phyloP scores from a whole-genome alignment of 2,888 invertebrate genomes.

The Agrochola lota region DNA sequence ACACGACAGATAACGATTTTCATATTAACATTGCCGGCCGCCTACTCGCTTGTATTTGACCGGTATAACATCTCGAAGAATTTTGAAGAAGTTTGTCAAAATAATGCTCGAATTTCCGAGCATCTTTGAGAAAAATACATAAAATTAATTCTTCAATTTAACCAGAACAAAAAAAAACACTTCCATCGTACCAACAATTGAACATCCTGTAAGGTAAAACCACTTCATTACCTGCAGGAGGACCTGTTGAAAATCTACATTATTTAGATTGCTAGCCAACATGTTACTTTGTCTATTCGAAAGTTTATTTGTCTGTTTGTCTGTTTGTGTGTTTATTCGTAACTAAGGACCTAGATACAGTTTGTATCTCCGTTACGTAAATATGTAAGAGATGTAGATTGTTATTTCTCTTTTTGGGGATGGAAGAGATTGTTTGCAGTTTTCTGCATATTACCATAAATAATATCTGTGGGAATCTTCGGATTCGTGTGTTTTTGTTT shows the following conservation, averaged over 20 bases:
- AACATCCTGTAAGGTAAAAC: conserved; percentile 36
- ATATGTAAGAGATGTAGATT: conserved; percentile 26
- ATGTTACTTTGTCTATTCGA: conserved; percentile 33
- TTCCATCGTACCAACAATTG: conserved; percentile 3
- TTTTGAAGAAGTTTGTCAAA: no score
- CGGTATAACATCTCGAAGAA: no score
- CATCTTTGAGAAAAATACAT: background rate
- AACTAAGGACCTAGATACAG: conserved; percentile 6
- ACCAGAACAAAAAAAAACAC: background rate
- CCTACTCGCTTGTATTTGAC: no score
- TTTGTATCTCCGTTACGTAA: conserved; percentile 31
- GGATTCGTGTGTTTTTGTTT: background rate
- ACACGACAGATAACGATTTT: no score
- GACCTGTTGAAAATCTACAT: conserved; percentile 52
- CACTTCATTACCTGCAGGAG: conserved; percentile 51
- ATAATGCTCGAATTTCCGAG: no score
- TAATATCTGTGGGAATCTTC: background rate
- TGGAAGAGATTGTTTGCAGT: background rate
- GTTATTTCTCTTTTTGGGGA: conserved; percentile 4
- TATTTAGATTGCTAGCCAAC: conserved; percentile 52
- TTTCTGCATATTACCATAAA: background rate
- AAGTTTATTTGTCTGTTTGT: conserved; percentile 51
- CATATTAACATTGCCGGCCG: no score
- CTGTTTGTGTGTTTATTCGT: conserved; percentile 39
- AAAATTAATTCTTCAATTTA: background rate